Base-by-base conservation (phyloP, 2,888 invertebrate species). In the Pomacea canaliculata region DNA sequence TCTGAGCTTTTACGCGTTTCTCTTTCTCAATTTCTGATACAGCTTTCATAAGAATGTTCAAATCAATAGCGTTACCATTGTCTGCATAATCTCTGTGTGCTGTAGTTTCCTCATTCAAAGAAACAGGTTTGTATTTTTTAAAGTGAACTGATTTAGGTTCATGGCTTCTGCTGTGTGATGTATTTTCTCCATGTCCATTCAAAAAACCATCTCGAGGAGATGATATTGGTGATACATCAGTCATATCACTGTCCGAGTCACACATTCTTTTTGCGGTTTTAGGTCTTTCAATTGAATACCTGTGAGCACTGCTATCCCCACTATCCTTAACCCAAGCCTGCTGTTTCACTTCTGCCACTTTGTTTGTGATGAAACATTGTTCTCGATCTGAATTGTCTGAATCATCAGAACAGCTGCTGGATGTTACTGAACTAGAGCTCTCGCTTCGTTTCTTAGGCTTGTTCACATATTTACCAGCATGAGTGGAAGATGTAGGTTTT, bases 221-320 rank as follows among this genome's bases (percentile, higher is more conserved):
- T 27, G 83, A 81, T 48, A 88, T 79, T 13, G 88, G 86, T 46
- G 88, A 88, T 18, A 88, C 88, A 81, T 88, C 88, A 19, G 88
- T 88, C 74, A 88, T 88, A 77, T 88, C 88, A 85, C 87, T 87
- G 79, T 88, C 87, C 70, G 87, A 85, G 68, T 81, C 74, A 49
- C 12, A 56, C 51, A 56, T 8, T 59, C 27, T 66, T 69, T 82
- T 79, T 37, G 81, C 78, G 56, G 76, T 79, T 56, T 81, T 82
- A 19, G 83, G 82, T 71, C 73, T 74, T 46, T 76, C 71, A 62
- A 27, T 56, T n/a, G 66, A 62, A n/a, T 74, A 65, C 69, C 19
- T 56, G 12, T 13, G 16, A 16, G 51, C 51, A 56, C 51, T 76
- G 18, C 48, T 23, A 23, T 65, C 37, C 19, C 18, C 65, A 56